Evolutionary conservation across 2,888 invertebrate species (phyloP).

Genomic region (Cataglyphis cursor): DNA sequence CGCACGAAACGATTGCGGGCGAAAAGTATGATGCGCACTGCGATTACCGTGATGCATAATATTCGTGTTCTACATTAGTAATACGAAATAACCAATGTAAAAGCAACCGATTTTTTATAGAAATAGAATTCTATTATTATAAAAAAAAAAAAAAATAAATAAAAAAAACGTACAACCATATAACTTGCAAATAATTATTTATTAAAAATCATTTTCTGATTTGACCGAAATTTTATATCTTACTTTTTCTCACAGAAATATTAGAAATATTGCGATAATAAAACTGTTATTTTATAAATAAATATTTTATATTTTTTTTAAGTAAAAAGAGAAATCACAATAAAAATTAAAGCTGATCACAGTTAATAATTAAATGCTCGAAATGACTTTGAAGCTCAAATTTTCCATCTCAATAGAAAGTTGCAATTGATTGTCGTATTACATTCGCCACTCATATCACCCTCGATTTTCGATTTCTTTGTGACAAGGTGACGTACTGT

Average conservation of each 20-base stretch:
- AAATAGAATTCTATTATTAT: background rate
- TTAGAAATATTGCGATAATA: background rate
- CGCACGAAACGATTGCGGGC: slow-evolving; percentile 53
- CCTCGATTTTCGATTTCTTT: slow-evolving; percentile 50
- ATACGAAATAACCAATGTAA: background rate
- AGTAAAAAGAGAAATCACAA: background rate
- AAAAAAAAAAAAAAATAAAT: background rate
- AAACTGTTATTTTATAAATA: background rate
- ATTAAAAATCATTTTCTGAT: background rate
- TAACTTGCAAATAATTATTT: background rate
- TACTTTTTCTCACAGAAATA: background rate
- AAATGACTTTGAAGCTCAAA: slow-evolving; percentile 10
- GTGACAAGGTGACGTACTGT: slow-evolving; percentile 57
- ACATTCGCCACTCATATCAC: slow-evolving; percentile 44
- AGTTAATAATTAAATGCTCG: slow-evolving; percentile 13
- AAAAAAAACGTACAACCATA: background rate
- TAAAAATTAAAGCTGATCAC: slow-evolving; percentile 25
- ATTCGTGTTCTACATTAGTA: background rate
- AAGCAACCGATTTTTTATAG: background rate
- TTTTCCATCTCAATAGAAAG: slow-evolving; percentile 7
- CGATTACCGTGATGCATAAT: slow-evolving; percentile 40
- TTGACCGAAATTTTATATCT: background rate
- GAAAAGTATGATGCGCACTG: slow-evolving; percentile 24
- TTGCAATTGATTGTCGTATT: slow-evolving; percentile 41
- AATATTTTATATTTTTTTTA: background rate